Evolutionary conservation across 2,113 vertebrate species (phyloP).

Genomic region (Typhlomys cinereus): DNA sequence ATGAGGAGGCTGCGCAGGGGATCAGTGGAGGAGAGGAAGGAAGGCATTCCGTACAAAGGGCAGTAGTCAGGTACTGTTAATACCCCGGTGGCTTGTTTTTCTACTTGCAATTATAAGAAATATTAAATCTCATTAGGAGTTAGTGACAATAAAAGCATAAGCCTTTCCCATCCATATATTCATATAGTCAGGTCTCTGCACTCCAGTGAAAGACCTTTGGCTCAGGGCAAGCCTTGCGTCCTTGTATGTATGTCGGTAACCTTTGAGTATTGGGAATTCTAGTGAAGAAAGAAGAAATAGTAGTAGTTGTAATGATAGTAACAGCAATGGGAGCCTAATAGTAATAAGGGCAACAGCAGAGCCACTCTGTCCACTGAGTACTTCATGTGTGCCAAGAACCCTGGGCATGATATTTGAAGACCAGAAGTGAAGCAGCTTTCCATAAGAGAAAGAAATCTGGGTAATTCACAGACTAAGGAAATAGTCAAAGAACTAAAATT

Average conservation of each 20-base stretch:
- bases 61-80: not conserved
- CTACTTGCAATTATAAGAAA: not conserved
- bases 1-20: not conserved
- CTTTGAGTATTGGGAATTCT: not conserved
- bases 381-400: not conserved
- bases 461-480: not conserved
- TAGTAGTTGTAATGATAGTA: not conserved
- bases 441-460: not conserved
- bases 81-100: not conserved
- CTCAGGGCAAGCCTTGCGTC: not conserved
- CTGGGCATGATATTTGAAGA: not conserved
- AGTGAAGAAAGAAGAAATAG: not conserved
- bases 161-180: not conserved
- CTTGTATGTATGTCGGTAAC: not conserved
- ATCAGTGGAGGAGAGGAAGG: not conserved
- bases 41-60: not conserved
- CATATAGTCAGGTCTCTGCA: not conserved
- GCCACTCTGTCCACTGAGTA: not conserved
- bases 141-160: conserved; percentile 20
- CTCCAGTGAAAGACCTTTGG: not conserved
- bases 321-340: not conserved
- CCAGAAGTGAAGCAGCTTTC: not conserved
- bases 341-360: too few species aligned
- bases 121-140: not conserved
- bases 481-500: not conserved